Evolutionary conservation across 2,113 vertebrate genomes (phyloP), one percentile per base, ranked within the genome.

Genomic region (Parotia lawesii): DNA sequence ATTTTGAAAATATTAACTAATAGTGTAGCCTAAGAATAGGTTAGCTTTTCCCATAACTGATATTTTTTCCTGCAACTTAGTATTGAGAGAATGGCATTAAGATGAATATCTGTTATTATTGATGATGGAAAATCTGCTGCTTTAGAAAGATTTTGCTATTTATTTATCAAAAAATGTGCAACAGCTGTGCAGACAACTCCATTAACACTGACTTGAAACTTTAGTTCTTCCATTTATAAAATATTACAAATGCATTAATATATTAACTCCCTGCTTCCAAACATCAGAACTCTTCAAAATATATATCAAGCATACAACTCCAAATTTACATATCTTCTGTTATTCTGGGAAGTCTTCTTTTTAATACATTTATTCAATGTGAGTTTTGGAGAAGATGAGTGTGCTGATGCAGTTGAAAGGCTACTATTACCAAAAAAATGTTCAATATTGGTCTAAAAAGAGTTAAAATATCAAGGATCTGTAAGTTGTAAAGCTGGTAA

Each of bases 71-170:
- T 72, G 42, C 12, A 57, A 29, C 12, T 90, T 83, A 54, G 4
- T 83, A 70, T 47, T 56, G 35, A 83, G n/a, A 56, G 33, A 86
- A 83, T 87, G 9, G 24, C 90, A 74, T 47, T 86, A 76, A 86
- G 94, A 93, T 88, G 3, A 80, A 17, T 90, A 62, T 88, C 35
- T 80, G 12, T 77, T 90, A 62, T 76, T 93, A 58, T 31, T 88
- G 29, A 88, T 92, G 90, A 86, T 74, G 51, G 67, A 83, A 93
- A 92, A 56, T 80, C 67, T 94, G 24, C 64, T 94, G 56, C 64
- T 88, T 86, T 86, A 29, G 35, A 93, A 91, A 88, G 47, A 77
- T 60, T 79, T 20, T 71, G n/a, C 40, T 73, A 71, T 92, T 86
- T 88, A 47, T 90, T 84, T 94, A 91, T 80, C 23, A 58, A 85